A percentile compares a stretch with the other conserved stretches of the same genome.
These are phyloP conservation scores for Potamilus streckersoni DNA, from an alignment of 1,140 invertebrate species.

Conservation along the genomic window DNA sequence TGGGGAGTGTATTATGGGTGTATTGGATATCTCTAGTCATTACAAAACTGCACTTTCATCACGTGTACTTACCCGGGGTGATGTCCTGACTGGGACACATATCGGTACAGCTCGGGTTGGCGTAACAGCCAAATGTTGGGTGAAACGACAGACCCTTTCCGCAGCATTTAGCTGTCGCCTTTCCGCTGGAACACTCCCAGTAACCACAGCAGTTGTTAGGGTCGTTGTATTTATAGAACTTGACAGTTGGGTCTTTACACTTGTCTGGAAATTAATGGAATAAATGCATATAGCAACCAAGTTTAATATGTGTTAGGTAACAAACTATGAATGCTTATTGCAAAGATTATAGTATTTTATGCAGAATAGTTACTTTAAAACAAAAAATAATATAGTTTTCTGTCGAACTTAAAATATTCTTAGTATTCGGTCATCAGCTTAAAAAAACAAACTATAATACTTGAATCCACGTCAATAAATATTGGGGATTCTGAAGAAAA, in stretches of 20 bases:
- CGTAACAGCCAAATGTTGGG: conserved; percentile 28
- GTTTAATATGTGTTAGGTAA: too few relatives aligned
- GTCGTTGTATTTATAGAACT: conserved; percentile 8
- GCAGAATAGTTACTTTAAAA: too few relatives aligned
- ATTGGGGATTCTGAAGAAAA: too few relatives aligned
- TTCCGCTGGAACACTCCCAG: conserved; percentile 34
- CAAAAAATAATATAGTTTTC: too few relatives aligned
- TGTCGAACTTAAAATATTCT: too few relatives aligned
- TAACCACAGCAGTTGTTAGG: conserved; percentile 35
- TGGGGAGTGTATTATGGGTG: not conserved
- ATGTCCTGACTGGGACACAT: conserved; percentile 31
- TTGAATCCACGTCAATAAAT: too few relatives aligned
- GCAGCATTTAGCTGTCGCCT: conserved; percentile 40
- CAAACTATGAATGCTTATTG: not conserved
- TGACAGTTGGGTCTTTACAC: conserved; percentile 7
- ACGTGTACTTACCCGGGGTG: conserved; percentile 21
- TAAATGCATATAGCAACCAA: conserved; percentile 23
- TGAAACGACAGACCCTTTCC: conserved; percentile 30
- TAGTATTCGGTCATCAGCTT: too few relatives aligned
- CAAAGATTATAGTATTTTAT: not conserved
- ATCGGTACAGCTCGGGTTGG: conserved; percentile 6
- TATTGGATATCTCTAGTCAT: not conserved
- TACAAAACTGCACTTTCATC: not conserved
- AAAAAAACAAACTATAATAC: too few relatives aligned
- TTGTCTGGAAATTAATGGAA: conserved; percentile 11